Evolutionary conservation across 1,140 invertebrate genomes (phyloP), one percentile per base, ranked within the genome.

Genomic region (Anoplolepis gracilipes): DNA sequence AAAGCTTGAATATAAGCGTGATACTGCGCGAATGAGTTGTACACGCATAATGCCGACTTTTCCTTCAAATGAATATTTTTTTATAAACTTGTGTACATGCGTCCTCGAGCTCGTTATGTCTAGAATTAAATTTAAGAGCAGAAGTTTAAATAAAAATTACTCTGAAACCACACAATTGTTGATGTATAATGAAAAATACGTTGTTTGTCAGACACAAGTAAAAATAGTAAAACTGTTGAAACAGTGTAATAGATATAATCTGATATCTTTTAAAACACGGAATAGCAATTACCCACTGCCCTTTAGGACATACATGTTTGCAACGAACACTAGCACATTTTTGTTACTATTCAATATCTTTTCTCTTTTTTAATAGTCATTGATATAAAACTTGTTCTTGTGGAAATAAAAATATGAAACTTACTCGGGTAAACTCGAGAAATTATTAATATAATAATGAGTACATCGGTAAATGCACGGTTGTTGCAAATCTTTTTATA

Each of bases 21-120:
- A 81, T 81, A 59, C 59, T 42, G 25, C 53, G 33, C 65, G 55
- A 2, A 55, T 30, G 78, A 30, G 16, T 6, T 36, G 33, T 42
- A 42, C 10, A 11, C 11, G 11, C 39, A 42, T 11, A 1, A 57
- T 16, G 11, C 36, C 1, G 0, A 4, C 42, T 53, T 30, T 70
- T n/a, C 7, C 10, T 39, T 39, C 36, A 13, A 53, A 55, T 25
- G 30, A 33, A 72, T 72, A 72, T 55, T 70, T 8, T n/a, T 81
- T 42, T 19, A 16, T 7, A 13, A 39, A 78, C 13, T 22, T 11
- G 10, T 42, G 28, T 22, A 13, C 11, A 10, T 7, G 39, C 16
- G 19, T 57, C 59, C 36, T 75, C 13, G 42, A 46, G 6, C 33
- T 36, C 16, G 25, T 5, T 75, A 25, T 25, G 22, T 11, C 25